Base-by-base conservation (phyloP, 1,140 invertebrate species). In the Patella vulgata region DNA sequence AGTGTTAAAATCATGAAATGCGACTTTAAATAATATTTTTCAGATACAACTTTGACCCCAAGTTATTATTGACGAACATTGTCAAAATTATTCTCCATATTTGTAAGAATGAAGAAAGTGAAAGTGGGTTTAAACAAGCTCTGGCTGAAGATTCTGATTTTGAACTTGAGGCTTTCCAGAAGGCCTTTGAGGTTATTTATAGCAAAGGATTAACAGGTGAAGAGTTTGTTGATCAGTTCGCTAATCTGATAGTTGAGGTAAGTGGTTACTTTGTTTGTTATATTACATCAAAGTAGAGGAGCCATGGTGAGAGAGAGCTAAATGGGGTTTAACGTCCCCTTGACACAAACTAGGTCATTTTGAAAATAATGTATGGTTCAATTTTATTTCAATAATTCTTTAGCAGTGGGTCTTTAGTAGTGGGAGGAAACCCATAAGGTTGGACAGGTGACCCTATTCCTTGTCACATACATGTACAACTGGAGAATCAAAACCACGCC, bases 111-210 rank as follows among this genome's bases (percentile, higher is more conserved):
- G 66, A 64, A 31, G 11, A 12, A 5, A 44, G 19, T 3, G 54
- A 46, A 0, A 51, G 56, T 23, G 61, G 56, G 19, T 69, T 56
- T 63, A 33, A 61, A 36, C 30, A 55, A n/a, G 46, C 55, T n/a
- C 47, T 69, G 66, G 66, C 54, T 31, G 64, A 30, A 31, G 66
- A 69, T 44, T 25, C 57, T n/a, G 66, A 69, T 46, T 69, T 64
- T 42, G 53, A 59, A 30, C 8, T 56, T 30, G 25, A 30, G 6
- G 53, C 54, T 30, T 17, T 64, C 46, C 57, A 64, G 21, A 69
- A 64, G 53, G 53, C 62, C 1, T 52, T 59, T 31, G 46, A 55
- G 19, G 62, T 69, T 14, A 55, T 69, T n/a, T 14, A 33, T 14
- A 25, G 44, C 21, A 59, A 69, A 27, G 54, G 59, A 11, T 39